A percentile compares a stretch with the other conserved stretches of the same genome.
Evolutionary conservation across 2,797 vertebrate species (phyloP).

Genomic region (Simalia tracyae): DNA sequence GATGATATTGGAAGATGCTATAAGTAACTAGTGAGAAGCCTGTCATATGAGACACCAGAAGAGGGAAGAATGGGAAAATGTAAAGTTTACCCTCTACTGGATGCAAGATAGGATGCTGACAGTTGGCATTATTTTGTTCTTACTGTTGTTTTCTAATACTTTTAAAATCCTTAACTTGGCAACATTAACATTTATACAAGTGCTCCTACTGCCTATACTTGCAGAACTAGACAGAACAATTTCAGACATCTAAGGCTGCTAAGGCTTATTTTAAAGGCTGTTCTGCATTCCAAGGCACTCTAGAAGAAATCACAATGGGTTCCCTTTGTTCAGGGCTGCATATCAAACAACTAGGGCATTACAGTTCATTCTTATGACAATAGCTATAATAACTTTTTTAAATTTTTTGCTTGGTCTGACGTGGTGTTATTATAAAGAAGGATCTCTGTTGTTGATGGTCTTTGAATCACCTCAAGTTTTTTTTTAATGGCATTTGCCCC

Average conservation of each 20-base stretch:
- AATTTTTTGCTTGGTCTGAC: neutral
- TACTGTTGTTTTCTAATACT: neutral
- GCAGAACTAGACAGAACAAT: neutral
- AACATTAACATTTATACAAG: neutral
- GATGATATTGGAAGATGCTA: neutral
- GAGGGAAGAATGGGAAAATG: neutral
- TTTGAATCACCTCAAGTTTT: neutral
- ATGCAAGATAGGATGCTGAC: neutral
- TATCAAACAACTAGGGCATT: neutral
- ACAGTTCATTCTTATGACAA: neutral
- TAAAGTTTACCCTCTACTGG: neutral
- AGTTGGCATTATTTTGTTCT: neutral
- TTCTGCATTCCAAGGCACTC: neutral
- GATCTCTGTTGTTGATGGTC: neutral
- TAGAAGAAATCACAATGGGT: neutral
- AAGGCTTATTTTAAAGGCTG: neutral
- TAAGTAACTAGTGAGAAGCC: neutral
- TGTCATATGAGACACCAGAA: neutral
- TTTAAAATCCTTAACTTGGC: neutral
- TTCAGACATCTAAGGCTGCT: neutral
- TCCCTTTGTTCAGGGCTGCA: neutral
- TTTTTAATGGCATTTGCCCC: neutral
- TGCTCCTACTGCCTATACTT: neutral
- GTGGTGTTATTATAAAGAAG: neutral
- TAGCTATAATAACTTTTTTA: neutral